Evolutionary conservation across 35 echinoderm and acorn worm genomes (phyloP), one percentile per base, ranked within the genome.

Genomic region (Diadema setosum): DNA sequence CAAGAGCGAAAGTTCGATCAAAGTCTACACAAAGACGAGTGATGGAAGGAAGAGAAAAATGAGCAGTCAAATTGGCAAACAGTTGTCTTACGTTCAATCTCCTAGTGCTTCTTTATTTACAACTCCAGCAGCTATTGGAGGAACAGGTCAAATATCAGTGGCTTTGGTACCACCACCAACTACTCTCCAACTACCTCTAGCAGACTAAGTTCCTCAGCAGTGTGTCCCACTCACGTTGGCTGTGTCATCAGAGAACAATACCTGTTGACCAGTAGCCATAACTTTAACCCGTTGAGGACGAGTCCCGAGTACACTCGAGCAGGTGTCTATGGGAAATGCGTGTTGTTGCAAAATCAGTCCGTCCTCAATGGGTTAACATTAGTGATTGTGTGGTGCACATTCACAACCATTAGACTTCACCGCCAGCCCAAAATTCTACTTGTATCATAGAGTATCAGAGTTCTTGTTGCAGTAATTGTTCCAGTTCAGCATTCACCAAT

Each of bases 301-400:
- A n/a, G n/a, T n/a, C n/a, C n/a, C n/a, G n/a, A n/a, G n/a, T n/a
- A n/a, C n/a, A n/a, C n/a, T n/a, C n/a, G n/a, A n/a, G n/a, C n/a
- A n/a, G n/a, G n/a, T n/a, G n/a, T n/a, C n/a, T n/a, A n/a, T n/a
- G n/a, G n/a, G n/a, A n/a, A n/a, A n/a, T n/a, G n/a, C n/a, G n/a
- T n/a, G n/a, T n/a, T n/a, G n/a, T n/a, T n/a, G n/a, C n/a, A n/a
- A n/a, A n/a, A n/a, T n/a, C n/a, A n/a, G n/a, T n/a, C n/a, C n/a
- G n/a, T n/a, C n/a, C n/a, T n/a, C n/a, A n/a, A n/a, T n/a, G n/a
- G n/a, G n/a, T 41, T 18, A 76, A 76, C 70, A 76, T 76, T 4
- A 76, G 70, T 21, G n/a, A 76, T 21, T 76, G 70, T 3, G 70
- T 76, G 18, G 33, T 76, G n/a, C 70, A 76, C 70, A 76, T 76